Evolutionary conservation across 2,888 invertebrate genomes (phyloP).

Genomic region (Terebella lapidaria): DNA sequence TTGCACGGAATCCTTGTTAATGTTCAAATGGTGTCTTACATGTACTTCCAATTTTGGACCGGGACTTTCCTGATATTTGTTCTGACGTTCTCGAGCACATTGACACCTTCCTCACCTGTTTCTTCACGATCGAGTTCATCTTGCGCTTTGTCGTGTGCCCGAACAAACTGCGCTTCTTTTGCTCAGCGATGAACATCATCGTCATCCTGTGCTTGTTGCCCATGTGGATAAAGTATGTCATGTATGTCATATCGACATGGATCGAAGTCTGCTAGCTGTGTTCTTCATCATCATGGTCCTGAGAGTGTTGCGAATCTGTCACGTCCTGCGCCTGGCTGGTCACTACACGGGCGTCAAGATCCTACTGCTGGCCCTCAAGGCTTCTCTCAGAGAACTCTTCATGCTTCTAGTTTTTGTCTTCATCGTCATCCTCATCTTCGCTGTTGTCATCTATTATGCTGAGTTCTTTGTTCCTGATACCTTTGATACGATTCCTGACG

Average conservation of each 20-base stretch:
- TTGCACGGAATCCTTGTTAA: too few relatives aligned
- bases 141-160: slow-evolving; percentile 29
- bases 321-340: slow-evolving; percentile 31
- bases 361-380: slow-evolving; percentile 28
- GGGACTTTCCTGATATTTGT: slow-evolving; percentile 20
- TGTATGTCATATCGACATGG: slow-evolving; percentile 19
- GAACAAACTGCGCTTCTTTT: slow-evolving; percentile 20
- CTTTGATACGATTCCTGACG: slow-evolving; percentile 26
- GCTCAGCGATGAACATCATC: slow-evolving; percentile 26
- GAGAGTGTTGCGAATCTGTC: slow-evolving; percentile 27
- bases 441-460: slow-evolving; percentile 30
- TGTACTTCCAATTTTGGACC: slow-evolving; percentile 24
- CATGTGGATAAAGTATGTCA: slow-evolving; percentile 27
- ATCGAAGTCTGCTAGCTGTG: slow-evolving; percentile 19
- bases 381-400: slow-evolving; percentile 26
- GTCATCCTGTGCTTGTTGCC: slow-evolving; percentile 25
- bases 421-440: slow-evolving; percentile 31
- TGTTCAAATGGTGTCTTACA: too few relatives aligned
- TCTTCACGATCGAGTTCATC: slow-evolving; percentile 31
- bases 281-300: slow-evolving; percentile 26
- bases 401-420: slow-evolving; percentile 29
- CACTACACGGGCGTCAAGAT: slow-evolving; percentile 32
- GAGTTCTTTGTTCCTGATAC: slow-evolving; percentile 29
- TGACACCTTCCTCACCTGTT: slow-evolving; percentile 23
- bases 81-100: slow-evolving; percentile 19